These are phyloP conservation scores for Prionailurus viverrinus DNA, from an alignment of 2,113 vertebrate species.

Conservation along the genomic window DNA sequence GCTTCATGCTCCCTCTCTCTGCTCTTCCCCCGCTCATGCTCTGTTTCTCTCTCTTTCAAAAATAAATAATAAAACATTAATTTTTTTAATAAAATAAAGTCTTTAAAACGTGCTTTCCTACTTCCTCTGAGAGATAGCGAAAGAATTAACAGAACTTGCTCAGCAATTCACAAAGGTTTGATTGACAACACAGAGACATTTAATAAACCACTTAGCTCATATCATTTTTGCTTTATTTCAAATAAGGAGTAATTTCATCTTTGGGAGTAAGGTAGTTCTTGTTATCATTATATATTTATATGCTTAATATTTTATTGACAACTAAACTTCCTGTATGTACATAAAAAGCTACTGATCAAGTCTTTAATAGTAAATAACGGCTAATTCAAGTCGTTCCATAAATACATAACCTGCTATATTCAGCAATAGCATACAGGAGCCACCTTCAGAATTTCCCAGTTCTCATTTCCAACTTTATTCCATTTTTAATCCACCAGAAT, in stretches of 20 bases:
- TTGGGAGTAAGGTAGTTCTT: neutral
- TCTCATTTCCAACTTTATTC: slow-evolving; percentile 2
- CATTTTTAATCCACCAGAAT: neutral
- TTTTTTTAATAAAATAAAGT: neutral
- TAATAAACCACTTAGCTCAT: neutral
- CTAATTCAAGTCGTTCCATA: neutral
- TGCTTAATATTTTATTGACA: neutral
- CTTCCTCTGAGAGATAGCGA: neutral
- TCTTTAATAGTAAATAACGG: neutral
- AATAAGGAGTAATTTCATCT: neutral
- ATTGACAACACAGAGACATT: neutral
- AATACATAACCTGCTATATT: neutral
- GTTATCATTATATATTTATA: neutral
- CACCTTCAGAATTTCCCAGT: neutral
- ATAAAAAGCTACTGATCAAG: neutral
- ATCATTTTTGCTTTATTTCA: neutral
- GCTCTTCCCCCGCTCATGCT: too few relatives aligned
- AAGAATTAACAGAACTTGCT: neutral
- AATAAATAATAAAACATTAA: too few relatives aligned
- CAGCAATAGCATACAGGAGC: neutral
- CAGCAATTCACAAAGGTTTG: neutral
- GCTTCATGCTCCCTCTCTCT: too few relatives aligned
- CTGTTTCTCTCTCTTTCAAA: too few relatives aligned
- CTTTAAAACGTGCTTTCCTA: neutral
- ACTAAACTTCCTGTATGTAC: neutral